A percentile compares a stretch with the other conserved stretches of the same genome.
Evolutionary conservation across 2,888 invertebrate species (phyloP).

Genomic region (Dryadula phaetusa): DNA sequence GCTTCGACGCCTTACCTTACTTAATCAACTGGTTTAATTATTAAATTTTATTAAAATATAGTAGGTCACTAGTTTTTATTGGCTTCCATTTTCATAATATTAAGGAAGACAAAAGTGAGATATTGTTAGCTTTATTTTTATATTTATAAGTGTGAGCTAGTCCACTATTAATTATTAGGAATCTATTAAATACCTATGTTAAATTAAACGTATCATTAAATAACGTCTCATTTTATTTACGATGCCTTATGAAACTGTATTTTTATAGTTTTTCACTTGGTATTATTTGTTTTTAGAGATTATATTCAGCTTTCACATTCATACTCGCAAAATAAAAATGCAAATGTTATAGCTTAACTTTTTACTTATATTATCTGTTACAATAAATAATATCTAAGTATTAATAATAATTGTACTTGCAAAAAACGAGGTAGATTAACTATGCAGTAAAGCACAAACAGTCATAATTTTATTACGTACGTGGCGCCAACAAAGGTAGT

Average conservation of each 20-base stretch:
- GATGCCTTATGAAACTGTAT: not conserved
- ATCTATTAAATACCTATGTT: conserved; percentile 41
- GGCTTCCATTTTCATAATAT: conserved; percentile 56
- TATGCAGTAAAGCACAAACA: conserved; percentile 66
- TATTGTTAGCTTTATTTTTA: conserved; percentile 59
- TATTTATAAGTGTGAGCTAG: conserved; percentile 61
- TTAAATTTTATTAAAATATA: not conserved
- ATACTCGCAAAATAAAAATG: conserved; percentile 16
- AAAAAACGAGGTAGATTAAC: conserved; percentile 83
- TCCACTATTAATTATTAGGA: conserved; percentile 61
- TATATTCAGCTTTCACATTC: too few species aligned
- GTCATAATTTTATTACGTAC: conserved; percentile 59
- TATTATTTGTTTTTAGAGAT: not conserved
- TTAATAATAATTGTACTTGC: conserved; percentile 76
- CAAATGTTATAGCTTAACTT: conserved; percentile 20
- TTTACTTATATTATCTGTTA: conserved; percentile 56
- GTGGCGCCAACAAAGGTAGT: conserved; percentile 92
- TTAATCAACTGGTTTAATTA: conserved; percentile 54
- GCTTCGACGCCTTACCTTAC: conserved; percentile 51
- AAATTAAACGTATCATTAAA: conserved; percentile 35
- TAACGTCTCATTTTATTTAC: not conserved
- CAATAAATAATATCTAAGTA: conserved; percentile 77
- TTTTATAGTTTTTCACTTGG: not conserved
- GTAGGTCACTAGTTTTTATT: conserved; percentile 50
- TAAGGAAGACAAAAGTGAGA: conserved; percentile 64